A percentile compares a stretch with the other conserved stretches of the same genome.
These are phyloP conservation scores for Adelphocoris suturalis DNA, from an alignment of 2,888 invertebrate genomes.

Conservation along the genomic window DNA sequence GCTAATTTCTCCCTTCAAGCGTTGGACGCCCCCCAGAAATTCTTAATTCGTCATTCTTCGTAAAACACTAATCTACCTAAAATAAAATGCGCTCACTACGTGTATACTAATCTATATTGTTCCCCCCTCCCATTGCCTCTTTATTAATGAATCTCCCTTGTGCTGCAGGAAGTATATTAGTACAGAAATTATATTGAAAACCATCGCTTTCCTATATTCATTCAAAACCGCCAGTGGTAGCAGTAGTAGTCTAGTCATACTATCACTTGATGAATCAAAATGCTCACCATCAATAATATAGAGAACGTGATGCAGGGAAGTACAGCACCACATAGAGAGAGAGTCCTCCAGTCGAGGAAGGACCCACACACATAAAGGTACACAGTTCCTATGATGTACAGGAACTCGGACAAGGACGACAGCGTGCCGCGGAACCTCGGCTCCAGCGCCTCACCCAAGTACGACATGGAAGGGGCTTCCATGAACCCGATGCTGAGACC, in stretches of 20 bases:
- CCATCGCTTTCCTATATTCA: no score
- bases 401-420: conserved; percentile 50
- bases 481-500: conserved; percentile 82
- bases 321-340: conserved; percentile 18
- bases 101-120: no score
- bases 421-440: conserved; percentile 61
- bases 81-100: no score
- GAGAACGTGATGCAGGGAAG: conserved; percentile 50
- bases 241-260: neutral
- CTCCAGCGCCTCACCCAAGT: conserved; percentile 81
- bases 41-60: no score
- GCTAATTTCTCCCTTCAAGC: no score
- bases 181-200: neutral
- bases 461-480: conserved; percentile 83
- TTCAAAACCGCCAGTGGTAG: no score
- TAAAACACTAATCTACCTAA: no score
- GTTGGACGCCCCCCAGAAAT: no score
- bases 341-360: conserved; percentile 53
- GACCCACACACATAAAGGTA: conserved; percentile 43
- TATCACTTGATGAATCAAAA: neutral
- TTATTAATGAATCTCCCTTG: no score
- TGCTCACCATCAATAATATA: conserved; percentile 33
- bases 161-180: neutral
- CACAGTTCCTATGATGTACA: conserved; percentile 58
- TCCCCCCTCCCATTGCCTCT: no score